Conservation (phyloP, 2,888 invertebrate species). For the Orthonevra nobilis region DNA sequence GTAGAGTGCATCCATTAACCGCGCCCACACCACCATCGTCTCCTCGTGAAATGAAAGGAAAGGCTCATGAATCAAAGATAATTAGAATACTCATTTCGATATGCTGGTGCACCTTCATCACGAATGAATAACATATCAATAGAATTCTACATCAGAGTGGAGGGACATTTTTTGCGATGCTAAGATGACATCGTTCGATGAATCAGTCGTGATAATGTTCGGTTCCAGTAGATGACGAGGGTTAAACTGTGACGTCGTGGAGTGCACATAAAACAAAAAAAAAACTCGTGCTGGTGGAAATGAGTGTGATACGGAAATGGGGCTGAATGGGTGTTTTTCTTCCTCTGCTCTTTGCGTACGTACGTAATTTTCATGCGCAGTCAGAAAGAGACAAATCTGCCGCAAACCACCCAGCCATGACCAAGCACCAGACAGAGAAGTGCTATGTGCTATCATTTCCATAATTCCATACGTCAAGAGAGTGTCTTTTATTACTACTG, state of each 20-base stretch:
- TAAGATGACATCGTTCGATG: conserved; percentile 27
- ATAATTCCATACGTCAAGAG: conserved; percentile 68
- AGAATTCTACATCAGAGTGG: no score
- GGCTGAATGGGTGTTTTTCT: conserved; percentile 64
- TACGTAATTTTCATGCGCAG: conserved; percentile 66
- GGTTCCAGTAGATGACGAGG: conserved; percentile 44
- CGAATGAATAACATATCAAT: conserved; percentile 18
- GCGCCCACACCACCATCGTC: conserved; percentile 29
- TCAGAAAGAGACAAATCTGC: conserved; percentile 65
- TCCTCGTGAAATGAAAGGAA: conserved; percentile 7
- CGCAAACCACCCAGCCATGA: conserved; percentile 17
- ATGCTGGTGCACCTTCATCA: conserved; percentile 27
- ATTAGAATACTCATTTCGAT: conserved; percentile 37
- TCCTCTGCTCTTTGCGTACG: conserved; percentile 57
- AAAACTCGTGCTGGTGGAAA: no score
- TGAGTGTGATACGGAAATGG: conserved; percentile 60
- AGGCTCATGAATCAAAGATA: conserved; percentile 47
- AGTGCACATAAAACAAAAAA: no score
- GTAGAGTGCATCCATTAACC: conserved; percentile 33
- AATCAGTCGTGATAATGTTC: neutral
- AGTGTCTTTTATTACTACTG: conserved; percentile 51
- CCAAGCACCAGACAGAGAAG: conserved; percentile 60
- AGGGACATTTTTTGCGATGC: no score
- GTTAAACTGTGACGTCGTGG: conserved; percentile 48
- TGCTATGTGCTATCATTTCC: conserved; percentile 55